phyloP scores from a whole-genome alignment of 2,797 vertebrate genomes.

The Anguilla marmorata region DNA sequence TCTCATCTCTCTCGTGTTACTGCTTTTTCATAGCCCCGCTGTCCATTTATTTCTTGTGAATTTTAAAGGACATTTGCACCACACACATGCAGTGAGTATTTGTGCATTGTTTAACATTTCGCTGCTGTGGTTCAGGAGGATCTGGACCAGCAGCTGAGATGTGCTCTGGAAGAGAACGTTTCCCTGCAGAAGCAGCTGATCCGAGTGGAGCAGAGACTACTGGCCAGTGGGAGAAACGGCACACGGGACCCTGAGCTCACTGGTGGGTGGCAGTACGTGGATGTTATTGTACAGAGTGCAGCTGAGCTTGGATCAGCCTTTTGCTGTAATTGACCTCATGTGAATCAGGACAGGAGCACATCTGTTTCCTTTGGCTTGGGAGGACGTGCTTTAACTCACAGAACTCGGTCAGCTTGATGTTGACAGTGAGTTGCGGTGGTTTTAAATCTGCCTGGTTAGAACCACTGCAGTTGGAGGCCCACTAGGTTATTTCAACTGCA shows the following conservation, averaged over 20 bases:
- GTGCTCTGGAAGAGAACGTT: slow-evolving; percentile 75
- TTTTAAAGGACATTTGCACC: background rate
- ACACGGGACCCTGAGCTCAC: slow-evolving; percentile 57
- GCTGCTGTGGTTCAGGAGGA: slow-evolving; percentile 57
- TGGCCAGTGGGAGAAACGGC: slow-evolving; percentile 59
- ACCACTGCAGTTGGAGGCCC: background rate
- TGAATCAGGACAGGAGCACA: background rate
- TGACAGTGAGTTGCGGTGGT: background rate
- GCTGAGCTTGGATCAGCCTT: background rate
- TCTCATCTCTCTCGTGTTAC: background rate
- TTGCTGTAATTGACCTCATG: background rate
- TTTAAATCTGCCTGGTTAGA: background rate
- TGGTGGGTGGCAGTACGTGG: slow-evolving; percentile 57
- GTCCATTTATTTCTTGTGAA: background rate
- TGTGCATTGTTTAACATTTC: background rate
- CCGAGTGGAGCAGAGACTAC: slow-evolving; percentile 67
- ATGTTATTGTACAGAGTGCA: background rate
- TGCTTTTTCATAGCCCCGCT: background rate
- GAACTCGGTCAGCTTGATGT: background rate
- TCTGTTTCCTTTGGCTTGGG: background rate
- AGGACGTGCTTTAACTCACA: background rate
- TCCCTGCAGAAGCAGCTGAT: slow-evolving; percentile 73
- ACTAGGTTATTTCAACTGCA: background rate
- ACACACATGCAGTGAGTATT: background rate
- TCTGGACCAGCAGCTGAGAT: slow-evolving; percentile 70